These are phyloP conservation scores for Adrianichthys oophorus DNA, from an alignment of 2,797 vertebrate species.

Conservation along the genomic window DNA sequence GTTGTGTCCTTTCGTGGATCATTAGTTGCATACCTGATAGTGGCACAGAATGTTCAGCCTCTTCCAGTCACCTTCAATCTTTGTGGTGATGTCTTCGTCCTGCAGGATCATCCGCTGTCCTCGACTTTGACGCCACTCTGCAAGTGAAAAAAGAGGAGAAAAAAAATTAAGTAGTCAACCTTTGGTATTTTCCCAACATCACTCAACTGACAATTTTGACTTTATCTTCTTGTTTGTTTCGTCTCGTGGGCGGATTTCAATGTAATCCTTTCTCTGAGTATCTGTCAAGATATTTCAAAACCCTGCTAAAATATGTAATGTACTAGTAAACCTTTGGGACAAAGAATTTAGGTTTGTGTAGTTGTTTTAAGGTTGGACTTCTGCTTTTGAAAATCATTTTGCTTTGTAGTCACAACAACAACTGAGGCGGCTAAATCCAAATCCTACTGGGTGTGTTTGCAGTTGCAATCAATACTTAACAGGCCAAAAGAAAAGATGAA, in stretches of 20 bases:
- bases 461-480: conserved; percentile 6
- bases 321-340: conserved; percentile 3
- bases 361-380: conserved; percentile 2
- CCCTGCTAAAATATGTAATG: conserved; percentile 3
- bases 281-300: conserved; percentile 16
- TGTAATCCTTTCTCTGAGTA: neutral
- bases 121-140: conserved; percentile 95
- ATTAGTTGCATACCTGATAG: conserved; percentile 70
- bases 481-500: neutral
- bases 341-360: conserved; percentile 3
- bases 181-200: neutral
- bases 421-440: neutral
- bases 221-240: conserved; percentile 10
- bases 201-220: neutral
- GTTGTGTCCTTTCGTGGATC: neutral
- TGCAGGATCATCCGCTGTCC: conserved; percentile 92
- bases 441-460: conserved; percentile 7
- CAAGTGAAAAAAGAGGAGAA: neutral
- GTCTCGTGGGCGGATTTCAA: conserved; percentile 3
- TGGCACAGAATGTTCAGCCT: conserved; percentile 93
- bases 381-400: conserved; percentile 8
- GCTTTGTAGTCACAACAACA: conserved; percentile 10
- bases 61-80: conserved; percentile 98
- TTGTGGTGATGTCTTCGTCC: conserved; percentile 96
- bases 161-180: neutral